Percentiles rank a stretch among this genome's conserved stretches.
These are phyloP conservation scores for Dendrophyllia cribrosa DNA, from an alignment of 64 coral and sea anemone species.

Conservation along the genomic window DNA sequence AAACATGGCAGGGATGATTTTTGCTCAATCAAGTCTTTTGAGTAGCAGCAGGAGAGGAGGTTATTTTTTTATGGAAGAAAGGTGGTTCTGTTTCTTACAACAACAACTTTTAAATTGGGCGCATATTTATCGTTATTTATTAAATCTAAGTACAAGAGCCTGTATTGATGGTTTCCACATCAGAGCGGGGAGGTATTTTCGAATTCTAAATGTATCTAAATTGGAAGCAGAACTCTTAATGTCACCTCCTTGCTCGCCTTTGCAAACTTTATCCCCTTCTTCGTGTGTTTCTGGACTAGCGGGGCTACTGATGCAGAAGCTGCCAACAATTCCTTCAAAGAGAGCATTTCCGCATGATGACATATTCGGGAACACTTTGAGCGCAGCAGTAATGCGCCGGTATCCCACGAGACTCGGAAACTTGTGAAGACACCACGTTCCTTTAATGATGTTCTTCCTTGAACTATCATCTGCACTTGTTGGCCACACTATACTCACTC, in stretches of 20 bases:
- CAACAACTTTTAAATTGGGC: too few species aligned
- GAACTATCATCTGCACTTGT: slow-evolving; percentile 1
- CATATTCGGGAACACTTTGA: not conserved
- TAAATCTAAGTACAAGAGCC: too few species aligned
- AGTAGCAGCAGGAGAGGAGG: too few species aligned
- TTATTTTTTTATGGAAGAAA: too few species aligned
- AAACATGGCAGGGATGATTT: too few species aligned
- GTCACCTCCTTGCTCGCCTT: not conserved
- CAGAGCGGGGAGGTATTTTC: not conserved
- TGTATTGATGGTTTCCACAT: too few species aligned
- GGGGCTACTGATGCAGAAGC: not conserved
- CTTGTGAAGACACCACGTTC: slow-evolving; percentile 33
- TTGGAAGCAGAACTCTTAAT: not conserved
- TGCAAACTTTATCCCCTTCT: too few species aligned
- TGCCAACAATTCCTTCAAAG: slow-evolving; percentile 23
- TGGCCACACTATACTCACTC: slow-evolving; percentile 16
- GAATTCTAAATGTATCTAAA: not conserved
- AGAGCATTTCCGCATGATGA: not conserved
- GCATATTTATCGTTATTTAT: too few species aligned
- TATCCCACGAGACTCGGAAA: slow-evolving; percentile 45
- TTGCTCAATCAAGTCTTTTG: too few species aligned
- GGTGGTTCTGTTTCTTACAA: too few species aligned
- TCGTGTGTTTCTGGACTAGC: not conserved
- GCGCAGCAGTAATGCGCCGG: not conserved
- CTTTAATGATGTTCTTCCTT: slow-evolving; percentile 8